phyloP scores from a whole-genome alignment of 2,797 vertebrate species.

The Onychomys torridus region DNA sequence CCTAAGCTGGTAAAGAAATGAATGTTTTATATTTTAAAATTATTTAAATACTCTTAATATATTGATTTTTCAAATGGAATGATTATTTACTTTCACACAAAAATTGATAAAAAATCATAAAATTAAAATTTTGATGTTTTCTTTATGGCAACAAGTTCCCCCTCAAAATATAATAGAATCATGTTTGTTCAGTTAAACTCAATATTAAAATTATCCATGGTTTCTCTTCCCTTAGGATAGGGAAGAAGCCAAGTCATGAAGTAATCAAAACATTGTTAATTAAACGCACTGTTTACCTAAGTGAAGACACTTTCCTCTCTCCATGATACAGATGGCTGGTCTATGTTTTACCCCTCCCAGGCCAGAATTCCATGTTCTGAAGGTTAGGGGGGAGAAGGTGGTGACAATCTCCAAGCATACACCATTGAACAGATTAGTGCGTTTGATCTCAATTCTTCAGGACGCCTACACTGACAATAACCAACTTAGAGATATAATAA shows the following conservation, averaged over 20 bases:
- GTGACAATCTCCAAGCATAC: conserved; percentile 53
- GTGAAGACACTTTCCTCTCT: conserved; percentile 68
- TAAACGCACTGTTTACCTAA: conserved; percentile 63
- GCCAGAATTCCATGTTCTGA: conserved; percentile 71
- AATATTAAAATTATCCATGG: conserved; percentile 74
- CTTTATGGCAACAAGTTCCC: conserved; percentile 62
- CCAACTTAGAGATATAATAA: conserved; percentile 61
- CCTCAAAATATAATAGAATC: conserved; percentile 66
- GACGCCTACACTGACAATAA: conserved; percentile 54
- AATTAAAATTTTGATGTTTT: conserved; percentile 70
- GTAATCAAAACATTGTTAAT: neutral
- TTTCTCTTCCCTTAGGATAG: conserved; percentile 57
- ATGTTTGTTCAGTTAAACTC: conserved; percentile 59
- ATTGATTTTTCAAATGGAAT: conserved; percentile 55
- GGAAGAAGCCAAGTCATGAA: conserved; percentile 62
- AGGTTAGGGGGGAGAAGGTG: conserved; percentile 66
- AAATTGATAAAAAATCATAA: conserved; percentile 71
- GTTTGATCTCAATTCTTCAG: conserved; percentile 59
- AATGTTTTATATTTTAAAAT: conserved; percentile 53
- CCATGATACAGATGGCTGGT: conserved; percentile 47
- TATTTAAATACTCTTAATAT: conserved; percentile 42
- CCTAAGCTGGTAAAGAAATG: conserved; percentile 30
- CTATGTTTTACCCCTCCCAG: conserved; percentile 66
- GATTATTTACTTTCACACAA: conserved; percentile 65
- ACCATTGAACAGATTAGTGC: conserved; percentile 32